Conservation (phyloP, 2,888 invertebrate species). For the Protophormia terraenovae region DNA sequence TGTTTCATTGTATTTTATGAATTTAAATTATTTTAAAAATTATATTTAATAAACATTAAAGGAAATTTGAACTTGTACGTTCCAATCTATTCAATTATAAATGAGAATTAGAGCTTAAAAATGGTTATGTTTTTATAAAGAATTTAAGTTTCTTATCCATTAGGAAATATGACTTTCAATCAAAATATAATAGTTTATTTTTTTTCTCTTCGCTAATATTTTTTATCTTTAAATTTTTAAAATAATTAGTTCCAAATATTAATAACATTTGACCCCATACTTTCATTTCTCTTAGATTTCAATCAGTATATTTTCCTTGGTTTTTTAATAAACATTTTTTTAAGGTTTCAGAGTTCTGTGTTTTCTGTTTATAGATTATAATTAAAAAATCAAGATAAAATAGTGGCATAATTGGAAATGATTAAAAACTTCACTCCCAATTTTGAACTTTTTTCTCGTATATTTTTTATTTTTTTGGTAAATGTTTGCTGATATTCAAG, state of each 20-base stretch:
- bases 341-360: not conserved
- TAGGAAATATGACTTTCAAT: too few relatives aligned
- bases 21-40: constrained; percentile 20
- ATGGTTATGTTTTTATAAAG: too few relatives aligned
- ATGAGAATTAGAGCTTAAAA: not conserved
- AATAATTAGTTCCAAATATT: constrained; percentile 27
- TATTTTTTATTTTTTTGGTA: not conserved
- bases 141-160: too few relatives aligned
- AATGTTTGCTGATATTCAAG: constrained; percentile 10
- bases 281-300: constrained; percentile 27
- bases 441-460: constrained; percentile 50
- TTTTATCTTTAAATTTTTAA: not conserved
- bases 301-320: not conserved
- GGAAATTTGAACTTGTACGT: not conserved
- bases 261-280: constrained; percentile 40
- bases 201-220: not conserved
- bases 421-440: constrained; percentile 70
- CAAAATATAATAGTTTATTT: not conserved
- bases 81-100: not conserved
- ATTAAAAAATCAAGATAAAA: constrained; percentile 69
- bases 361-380: constrained; percentile 47
- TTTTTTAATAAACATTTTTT: not conserved
- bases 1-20: not conserved
- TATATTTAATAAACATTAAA: not conserved
- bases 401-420: constrained; percentile 69